phyloP scores from a whole-genome alignment of 2,888 invertebrate species.

The Ypsolopha scabrella region DNA sequence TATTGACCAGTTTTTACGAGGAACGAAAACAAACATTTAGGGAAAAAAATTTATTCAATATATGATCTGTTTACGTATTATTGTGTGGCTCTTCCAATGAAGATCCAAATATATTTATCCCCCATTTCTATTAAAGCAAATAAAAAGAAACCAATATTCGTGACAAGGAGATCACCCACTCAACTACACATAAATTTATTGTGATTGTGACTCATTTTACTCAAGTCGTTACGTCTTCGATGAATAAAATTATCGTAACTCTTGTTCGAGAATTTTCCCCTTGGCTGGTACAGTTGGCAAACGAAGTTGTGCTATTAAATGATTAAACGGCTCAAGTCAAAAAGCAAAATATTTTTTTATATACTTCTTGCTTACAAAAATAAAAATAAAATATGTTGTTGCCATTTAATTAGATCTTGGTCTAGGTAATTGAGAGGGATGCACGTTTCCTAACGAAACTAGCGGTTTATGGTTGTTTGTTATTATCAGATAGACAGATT shows the following conservation, averaged over 20 bases:
- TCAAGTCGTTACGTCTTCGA: slow-evolving; percentile 17
- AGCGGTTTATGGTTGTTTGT: background rate
- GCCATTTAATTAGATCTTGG: background rate
- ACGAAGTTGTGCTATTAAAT: background rate
- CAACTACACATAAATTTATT: slow-evolving; percentile 1
- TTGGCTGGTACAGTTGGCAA: background rate
- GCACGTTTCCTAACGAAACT: background rate
- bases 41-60: too few species aligned
- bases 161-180: too few species aligned
- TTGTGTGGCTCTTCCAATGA: too few species aligned
- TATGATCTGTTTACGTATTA: too few species aligned
- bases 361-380: background rate
- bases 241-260: slow-evolving; percentile 40
- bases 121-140: too few species aligned
- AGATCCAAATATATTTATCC: too few species aligned
- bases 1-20: too few species aligned
- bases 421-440: background rate
- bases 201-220: slow-evolving; percentile 17
- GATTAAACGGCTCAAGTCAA: background rate
- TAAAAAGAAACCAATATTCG: too few species aligned
- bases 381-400: background rate
- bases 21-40: too few species aligned
- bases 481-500: background rate
- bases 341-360: too few species aligned
- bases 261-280: slow-evolving; percentile 18